Conservation (phyloP, 2,888 invertebrate species). For the Luperina testacea region DNA sequence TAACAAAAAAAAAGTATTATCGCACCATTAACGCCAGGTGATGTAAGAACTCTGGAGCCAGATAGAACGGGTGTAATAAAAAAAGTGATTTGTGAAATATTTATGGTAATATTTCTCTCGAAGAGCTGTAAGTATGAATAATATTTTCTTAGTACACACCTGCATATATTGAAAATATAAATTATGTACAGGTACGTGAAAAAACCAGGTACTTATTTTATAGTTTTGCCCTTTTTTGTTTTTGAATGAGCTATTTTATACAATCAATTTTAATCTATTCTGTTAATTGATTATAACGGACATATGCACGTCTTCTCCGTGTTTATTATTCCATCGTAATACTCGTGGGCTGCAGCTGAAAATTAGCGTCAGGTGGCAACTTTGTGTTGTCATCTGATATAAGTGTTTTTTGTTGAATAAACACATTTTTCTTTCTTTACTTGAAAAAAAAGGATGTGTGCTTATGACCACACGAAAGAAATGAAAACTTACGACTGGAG, state of each 20-base stretch:
- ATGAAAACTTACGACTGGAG: not conserved
- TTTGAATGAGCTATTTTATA: too few species aligned
- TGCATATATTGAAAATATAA: not conserved
- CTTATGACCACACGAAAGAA: not conserved
- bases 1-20: slow-evolving; percentile 36
- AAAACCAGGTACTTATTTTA: not conserved
- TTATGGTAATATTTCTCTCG: slow-evolving; percentile 35
- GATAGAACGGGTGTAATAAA: slow-evolving; percentile 38
- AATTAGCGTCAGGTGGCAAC: not conserved
- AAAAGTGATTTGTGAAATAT: slow-evolving; percentile 49
- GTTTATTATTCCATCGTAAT: not conserved
- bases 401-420: too few species aligned
- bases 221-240: too few species aligned
- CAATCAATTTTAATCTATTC: too few species aligned
- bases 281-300: too few species aligned
- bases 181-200: not conserved
- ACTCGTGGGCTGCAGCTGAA: not conserved
- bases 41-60: slow-evolving; percentile 16
- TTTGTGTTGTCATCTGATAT: not conserved
- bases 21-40: slow-evolving; percentile 21
- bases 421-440: too few species aligned
- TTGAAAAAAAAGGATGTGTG: not conserved
- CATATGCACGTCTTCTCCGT: too few species aligned
- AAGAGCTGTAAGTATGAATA: not conserved
- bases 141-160: not conserved